Evolutionary conservation across 2,113 vertebrate genomes (phyloP).

Genomic region (Malurus elegans): DNA sequence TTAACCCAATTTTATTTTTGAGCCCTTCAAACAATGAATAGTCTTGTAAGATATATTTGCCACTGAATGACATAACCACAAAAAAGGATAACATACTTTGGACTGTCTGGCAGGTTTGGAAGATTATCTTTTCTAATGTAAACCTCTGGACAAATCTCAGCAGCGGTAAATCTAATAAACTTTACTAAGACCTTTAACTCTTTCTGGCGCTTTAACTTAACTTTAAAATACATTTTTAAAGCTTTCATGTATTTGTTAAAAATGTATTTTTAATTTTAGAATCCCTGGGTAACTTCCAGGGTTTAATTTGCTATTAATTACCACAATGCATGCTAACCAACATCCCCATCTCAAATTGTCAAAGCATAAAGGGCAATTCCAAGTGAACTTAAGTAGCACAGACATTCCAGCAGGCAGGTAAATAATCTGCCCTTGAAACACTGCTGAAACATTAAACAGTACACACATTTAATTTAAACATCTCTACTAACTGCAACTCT

Average conservation of each 20-base stretch:
- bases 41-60: conserved; percentile 32
- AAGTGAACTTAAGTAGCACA: rapidly evolving
- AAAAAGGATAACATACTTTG: conserved; percentile 44
- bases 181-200: conserved; percentile 39
- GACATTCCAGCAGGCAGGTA: not conserved
- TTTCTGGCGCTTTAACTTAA: not conserved
- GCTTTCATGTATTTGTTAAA: not conserved
- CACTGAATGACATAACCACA: conserved; percentile 30
- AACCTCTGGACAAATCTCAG: conserved; percentile 8
- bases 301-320: not conserved
- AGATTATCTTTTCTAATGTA: conserved; percentile 46
- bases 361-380: not conserved
- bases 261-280: not conserved
- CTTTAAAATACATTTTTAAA: not conserved
- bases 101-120: conserved; percentile 30
- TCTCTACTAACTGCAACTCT: not conserved
- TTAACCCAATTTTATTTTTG: conserved; percentile 44
- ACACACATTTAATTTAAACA: not conserved
- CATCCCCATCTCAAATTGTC: not conserved
- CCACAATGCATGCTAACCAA: not conserved
- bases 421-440: not conserved
- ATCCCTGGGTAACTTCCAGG: not conserved
- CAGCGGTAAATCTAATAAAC: conserved; percentile 44
- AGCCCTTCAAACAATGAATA: not conserved
- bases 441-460: not conserved